A percentile compares a stretch with the other conserved stretches of the same genome.
Conservation (phyloP, 2,113 vertebrate genomes). For the Eublepharis macularius region DNA sequence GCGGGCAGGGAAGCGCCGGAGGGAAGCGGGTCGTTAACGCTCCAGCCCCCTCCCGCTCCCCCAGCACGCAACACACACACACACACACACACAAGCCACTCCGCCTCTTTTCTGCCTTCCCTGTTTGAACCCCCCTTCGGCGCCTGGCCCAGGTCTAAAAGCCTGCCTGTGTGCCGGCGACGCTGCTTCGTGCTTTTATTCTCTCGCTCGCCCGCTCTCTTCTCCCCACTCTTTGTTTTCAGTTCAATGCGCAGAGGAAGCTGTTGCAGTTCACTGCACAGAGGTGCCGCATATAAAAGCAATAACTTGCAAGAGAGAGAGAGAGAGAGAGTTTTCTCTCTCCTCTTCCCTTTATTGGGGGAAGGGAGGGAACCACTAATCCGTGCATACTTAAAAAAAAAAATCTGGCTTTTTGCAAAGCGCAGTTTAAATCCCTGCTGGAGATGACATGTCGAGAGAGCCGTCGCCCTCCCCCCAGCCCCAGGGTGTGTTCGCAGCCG, state of each 20-base stretch:
- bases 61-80: not conserved
- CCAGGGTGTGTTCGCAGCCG: slow-evolving; percentile 17
- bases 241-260: slow-evolving; percentile 65
- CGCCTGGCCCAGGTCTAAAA: not conserved
- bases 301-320: slow-evolving; percentile 45
- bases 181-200: slow-evolving; percentile 14
- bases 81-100: not conserved
- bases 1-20: not conserved
- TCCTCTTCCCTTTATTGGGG: not conserved
- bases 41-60: not conserved
- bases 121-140: not conserved
- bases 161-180: not conserved
- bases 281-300: slow-evolving; percentile 53
- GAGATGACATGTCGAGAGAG: slow-evolving; percentile 50
- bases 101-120: not conserved
- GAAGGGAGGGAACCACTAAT: slow-evolving; percentile 49
- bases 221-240: slow-evolving; percentile 71
- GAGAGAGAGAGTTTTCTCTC: slow-evolving; percentile 9
- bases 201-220: not conserved
- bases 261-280: slow-evolving; percentile 61
- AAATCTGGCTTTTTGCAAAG: slow-evolving; percentile 26
- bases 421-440: slow-evolving; percentile 39
- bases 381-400: not conserved
- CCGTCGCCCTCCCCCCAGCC: not conserved
- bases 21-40: slow-evolving; percentile 18